Evolutionary conservation across 2,888 invertebrate species (phyloP), one percentile per base, ranked within the genome.

Genomic region (Carabus problematicus): DNA sequence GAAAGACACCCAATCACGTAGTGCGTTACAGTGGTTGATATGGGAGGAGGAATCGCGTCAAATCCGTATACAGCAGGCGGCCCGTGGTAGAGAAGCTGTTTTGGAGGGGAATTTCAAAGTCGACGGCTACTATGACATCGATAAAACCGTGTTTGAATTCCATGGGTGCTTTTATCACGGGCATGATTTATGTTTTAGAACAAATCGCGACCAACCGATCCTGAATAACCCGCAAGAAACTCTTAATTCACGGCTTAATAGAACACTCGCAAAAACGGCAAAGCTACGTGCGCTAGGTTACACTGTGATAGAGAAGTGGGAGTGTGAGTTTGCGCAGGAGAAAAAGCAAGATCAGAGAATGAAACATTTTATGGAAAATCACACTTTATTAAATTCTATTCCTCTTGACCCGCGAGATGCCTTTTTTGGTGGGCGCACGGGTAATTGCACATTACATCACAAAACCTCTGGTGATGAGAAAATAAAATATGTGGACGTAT

Each of bases 401-500:
- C 72, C 72, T 0, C 52, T 76, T 29, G 72, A 75, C 43, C 73
- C 75, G 8, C 55, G 76, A 11, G 72, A 75, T 61, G 72, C 72
- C 1, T 76, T 77, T 64, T 76, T 70, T 64, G 76, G 75, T 8
- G 77, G 76, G 11, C 70, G 76, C 8, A 76, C 75, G 4, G 74
- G 71, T 47, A 73, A 73, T 39, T 66, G 60, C 12, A 71, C 69
- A 11, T 54, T 68, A 54, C 70, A 74, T 70, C 72, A 75, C 62
- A 74, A 75, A 64, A 70, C 58, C n/a, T 70, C 58, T 39, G 12
- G 39, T 0, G 70, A 70, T 2, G 76, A 75, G 52, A 72, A 74
- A 70, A 75, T 77, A 9, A 59, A 47, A 6, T 76, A 77, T 64
- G 52, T 73, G 1, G 75, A 76, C 63, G 72, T 76, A 1, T 75